phyloP scores from a whole-genome alignment of 2,888 invertebrate species.

The Alentia gelatinosa region DNA sequence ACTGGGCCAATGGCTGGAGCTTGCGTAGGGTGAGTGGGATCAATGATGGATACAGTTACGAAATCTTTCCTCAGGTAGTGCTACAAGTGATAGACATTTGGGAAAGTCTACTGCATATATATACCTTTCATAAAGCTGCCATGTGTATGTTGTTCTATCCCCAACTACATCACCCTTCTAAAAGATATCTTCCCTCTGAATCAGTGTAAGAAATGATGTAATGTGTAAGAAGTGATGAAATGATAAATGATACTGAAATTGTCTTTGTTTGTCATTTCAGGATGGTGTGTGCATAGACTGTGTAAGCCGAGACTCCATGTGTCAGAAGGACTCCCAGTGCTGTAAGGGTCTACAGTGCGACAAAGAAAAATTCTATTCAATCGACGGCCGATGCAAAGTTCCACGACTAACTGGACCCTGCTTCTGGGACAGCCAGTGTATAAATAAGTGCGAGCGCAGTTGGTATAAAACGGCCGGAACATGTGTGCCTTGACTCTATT shows the following conservation, averaged over 20 bases:
- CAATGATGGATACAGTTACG: background rate
- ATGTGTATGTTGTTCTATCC: background rate
- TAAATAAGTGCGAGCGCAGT: background rate
- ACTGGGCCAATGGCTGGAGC: background rate
- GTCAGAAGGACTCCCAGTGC: background rate
- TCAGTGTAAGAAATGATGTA: background rate
- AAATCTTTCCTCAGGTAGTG: background rate
- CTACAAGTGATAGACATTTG: background rate
- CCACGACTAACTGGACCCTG: background rate
- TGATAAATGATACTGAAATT: background rate
- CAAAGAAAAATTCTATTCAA: background rate
- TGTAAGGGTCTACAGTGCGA: slow-evolving; percentile 3
- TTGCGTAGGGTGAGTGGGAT: background rate
- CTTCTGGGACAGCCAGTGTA: background rate
- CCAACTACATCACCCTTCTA: no score
- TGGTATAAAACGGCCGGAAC: background rate
- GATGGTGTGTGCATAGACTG: slow-evolving; percentile 6
- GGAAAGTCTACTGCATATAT: background rate
- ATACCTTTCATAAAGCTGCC: background rate
- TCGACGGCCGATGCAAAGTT: background rate
- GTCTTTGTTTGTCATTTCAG: background rate
- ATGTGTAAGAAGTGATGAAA: background rate
- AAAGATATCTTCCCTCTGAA: background rate
- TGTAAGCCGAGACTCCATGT: background rate
- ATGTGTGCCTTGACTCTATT: no score